Conservation (phyloP, 2,797 vertebrate species). For the Propithecus deckenii region DNA sequence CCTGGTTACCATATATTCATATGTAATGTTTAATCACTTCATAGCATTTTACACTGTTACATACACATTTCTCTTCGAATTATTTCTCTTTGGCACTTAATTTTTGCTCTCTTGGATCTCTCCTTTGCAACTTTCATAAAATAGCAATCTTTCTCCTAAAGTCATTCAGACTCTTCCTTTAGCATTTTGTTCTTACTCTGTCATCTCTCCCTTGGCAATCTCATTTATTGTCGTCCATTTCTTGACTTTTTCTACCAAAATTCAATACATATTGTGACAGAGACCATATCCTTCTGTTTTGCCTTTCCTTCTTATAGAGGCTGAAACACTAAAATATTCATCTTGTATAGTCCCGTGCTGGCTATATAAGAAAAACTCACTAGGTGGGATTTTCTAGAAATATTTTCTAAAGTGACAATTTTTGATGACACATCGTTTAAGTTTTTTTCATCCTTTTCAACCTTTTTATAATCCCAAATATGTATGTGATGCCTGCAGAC, state of each 20-base stretch:
- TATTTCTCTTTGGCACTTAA: background rate
- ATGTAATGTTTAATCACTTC: background rate
- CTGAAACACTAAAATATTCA: background rate
- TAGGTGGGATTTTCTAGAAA: background rate
- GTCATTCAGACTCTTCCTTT: background rate
- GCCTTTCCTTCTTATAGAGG: background rate
- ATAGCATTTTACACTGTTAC: background rate
- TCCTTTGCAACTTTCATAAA: background rate
- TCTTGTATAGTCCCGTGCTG: background rate
- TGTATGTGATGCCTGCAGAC: background rate
- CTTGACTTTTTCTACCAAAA: background rate
- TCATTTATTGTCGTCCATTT: background rate
- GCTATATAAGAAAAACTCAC: background rate
- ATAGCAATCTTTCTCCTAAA: background rate
- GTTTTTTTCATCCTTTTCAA: background rate
- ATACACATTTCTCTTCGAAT: background rate
- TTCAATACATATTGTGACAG: background rate
- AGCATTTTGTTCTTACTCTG: background rate
- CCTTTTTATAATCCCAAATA: background rate
- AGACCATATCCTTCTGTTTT: background rate
- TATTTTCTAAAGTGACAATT: background rate
- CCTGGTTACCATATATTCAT: background rate
- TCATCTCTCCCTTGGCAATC: background rate
- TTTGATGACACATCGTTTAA: background rate
- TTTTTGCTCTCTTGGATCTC: background rate